phyloP scores from a whole-genome alignment of 1,140 invertebrate genomes.

The Zaprionus tsacasi region DNA sequence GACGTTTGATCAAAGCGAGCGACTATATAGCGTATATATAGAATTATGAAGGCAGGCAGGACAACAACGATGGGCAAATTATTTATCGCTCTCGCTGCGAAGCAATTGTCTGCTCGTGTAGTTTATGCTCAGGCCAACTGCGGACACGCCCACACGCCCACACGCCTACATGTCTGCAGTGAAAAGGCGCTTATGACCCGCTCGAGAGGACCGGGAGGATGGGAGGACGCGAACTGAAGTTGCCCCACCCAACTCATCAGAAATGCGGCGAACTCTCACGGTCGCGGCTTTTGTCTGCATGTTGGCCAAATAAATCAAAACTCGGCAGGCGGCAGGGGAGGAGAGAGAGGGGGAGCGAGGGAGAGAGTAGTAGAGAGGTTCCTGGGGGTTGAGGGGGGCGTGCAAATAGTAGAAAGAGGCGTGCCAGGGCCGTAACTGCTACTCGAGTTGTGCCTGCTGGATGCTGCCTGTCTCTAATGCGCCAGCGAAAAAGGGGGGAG shows the following conservation, averaged over 20 bases:
- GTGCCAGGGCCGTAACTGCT: slow-evolving; percentile 31
- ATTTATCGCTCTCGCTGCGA: slow-evolving; percentile 62
- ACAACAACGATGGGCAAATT: slow-evolving; percentile 58
- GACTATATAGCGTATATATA: slow-evolving; percentile 26
- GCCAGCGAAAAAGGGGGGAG: not conserved
- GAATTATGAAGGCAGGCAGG: slow-evolving; percentile 67
- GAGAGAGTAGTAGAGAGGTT: not conserved
- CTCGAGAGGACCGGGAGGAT: not conserved
- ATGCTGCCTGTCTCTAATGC: slow-evolving; percentile 28
- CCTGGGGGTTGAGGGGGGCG: too few species aligned
- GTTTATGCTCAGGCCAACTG: slow-evolving; percentile 52
- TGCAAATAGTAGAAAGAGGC: slow-evolving; percentile 33
- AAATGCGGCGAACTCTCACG: slow-evolving; percentile 40
- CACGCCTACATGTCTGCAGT: slow-evolving; percentile 31
- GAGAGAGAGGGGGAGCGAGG: not conserved
- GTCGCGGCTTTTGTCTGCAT: slow-evolving; percentile 67
- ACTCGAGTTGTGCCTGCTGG: slow-evolving; percentile 27
- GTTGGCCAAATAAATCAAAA: slow-evolving; percentile 74
- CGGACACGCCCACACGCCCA: slow-evolving; percentile 34
- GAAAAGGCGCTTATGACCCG: slow-evolving; percentile 54
- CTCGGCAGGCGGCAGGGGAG: slow-evolving; percentile 27
- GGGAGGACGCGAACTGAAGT: slow-evolving; percentile 12
- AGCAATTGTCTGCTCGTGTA: slow-evolving; percentile 73
- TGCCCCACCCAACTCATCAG: slow-evolving; percentile 69
- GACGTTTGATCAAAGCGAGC: slow-evolving; percentile 72